Evolutionary conservation across 1,140 invertebrate species (phyloP), one percentile per base, ranked within the genome.

Genomic region (Calephelis nemesis): DNA sequence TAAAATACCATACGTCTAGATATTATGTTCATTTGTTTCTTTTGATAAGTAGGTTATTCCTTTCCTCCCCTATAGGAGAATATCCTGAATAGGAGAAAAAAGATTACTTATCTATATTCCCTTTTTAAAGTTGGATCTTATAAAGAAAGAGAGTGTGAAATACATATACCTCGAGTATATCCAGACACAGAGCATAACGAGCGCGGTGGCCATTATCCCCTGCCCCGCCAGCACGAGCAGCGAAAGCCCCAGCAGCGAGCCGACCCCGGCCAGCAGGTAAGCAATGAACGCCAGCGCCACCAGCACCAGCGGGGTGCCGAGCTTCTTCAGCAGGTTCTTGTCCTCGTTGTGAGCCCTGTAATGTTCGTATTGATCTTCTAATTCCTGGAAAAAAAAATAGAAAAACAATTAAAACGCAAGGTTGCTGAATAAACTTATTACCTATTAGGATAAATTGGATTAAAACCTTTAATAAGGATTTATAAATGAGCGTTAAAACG

Each of bases 241-340:
- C 49, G 97, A 95, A 45, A 98, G 84, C 39, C 97, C 97, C 72
- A 98, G 79, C 8, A 98, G 88, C 45, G 95, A 95, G 81, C 97
- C 96, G 69, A 98, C 81, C 76, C 96, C 96, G 52, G 96, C 96
- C 47, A 95, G 75, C 74, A 98, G 92, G 83, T 98, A 99, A 82
- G 95, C 96, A 39, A 95, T 92, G 66, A 98, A 93, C 71, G 97
- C 95, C 73, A 98, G 92, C 47, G 94, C 94, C 76, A 97, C 96
- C 82, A 98, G 95, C n/a, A 98, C 97, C 4, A 96, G 96, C 7
- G 98, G 97, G 30, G 98, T 99, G 75, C 97, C 93, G 3, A 97
- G 96, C 66, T 97, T 96, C 87, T 97, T 97, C 88, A 99, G 98
- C 67, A 99, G 96, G 88, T 99, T 99, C 94, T 99, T 99, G 78